phyloP scores from a whole-genome alignment of 2,113 vertebrate genomes.

The Tragelaphus imberbis region DNA sequence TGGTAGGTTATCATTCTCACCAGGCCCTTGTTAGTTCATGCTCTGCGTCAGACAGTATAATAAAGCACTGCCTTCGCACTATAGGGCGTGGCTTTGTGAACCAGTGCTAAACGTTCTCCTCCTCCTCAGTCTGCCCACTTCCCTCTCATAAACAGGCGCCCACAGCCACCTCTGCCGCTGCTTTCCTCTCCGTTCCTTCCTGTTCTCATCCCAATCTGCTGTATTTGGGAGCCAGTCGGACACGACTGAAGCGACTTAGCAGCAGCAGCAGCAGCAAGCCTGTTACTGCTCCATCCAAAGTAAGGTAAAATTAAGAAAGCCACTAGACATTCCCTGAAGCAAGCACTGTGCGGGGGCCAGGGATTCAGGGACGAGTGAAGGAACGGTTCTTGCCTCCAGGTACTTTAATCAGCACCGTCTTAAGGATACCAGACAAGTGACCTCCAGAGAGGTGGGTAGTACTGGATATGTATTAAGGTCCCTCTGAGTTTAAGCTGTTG shows the following conservation, averaged over 20 bases:
- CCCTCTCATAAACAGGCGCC: neutral
- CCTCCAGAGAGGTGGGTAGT: neutral
- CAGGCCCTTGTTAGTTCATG: neutral
- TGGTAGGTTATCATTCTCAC: accelerated
- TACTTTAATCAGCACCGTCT: neutral
- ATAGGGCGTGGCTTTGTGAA: neutral
- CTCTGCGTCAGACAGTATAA: neutral
- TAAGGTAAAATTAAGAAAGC: neutral
- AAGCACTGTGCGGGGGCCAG: neutral
- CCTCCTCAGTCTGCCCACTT: neutral
- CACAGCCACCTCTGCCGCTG: neutral
- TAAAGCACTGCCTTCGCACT: neutral
- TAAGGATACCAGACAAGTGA: neutral
- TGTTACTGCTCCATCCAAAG: neutral
- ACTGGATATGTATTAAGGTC: neutral
- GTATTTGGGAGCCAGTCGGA: neutral
- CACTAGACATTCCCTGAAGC: neutral
- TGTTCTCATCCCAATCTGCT: neutral
- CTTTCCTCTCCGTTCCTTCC: neutral
- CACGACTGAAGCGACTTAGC: too few relatives aligned
- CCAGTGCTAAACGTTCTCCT: neutral
- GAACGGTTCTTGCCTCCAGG: neutral
- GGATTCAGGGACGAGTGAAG: neutral
- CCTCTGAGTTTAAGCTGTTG: neutral
- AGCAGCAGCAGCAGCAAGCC: too few relatives aligned